Base-by-base conservation (phyloP, 2,113 vertebrate genomes). In the Sminthopsis crassicaudata region DNA sequence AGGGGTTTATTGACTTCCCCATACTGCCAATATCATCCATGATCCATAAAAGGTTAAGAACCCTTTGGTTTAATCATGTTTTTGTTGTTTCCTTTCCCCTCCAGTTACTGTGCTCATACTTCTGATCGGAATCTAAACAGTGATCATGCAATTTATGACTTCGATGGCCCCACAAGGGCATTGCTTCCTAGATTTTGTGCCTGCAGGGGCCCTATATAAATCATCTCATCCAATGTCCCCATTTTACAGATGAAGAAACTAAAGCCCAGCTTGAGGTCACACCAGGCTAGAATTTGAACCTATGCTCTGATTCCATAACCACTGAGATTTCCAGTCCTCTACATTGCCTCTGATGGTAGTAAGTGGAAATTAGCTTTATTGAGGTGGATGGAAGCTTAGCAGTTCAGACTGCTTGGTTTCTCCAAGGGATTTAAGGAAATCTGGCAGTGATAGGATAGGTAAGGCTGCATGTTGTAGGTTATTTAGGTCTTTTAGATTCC, bases 201-300 rank as follows among this genome's bases (percentile, higher is more conserved):
- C 42, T 42, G 1, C 1, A 42, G 2, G 9, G 36, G 22, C 11
- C 60, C 14, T 26, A 8, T 16, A 67, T 67, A 67, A 67, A 36
- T 22, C 36, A 42, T 42, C 67, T 36, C 14, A 42, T 42, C 36
- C 36, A 84, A 22, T 16, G n/a, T 84, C 57, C 91, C 27, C 0
- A 92, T 94, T 93, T 53, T n/a, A 26, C 1, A 67, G 90, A 76
- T n/a, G n/a, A 55, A 51, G 60, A 91, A 90, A 84, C 91, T 30
- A 36, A 92, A 76, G 6, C 54, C 67, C 51, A 50, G 55, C 26
- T 27, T 30, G 57, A 60, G 27, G 9, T 60, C 27, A 30, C 27
- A 60, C 55, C 30, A 94, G 50, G 50, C 19, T 8, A 12, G 50
- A 30, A 19, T 23, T n/a, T 91, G 48, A n/a, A 8, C 54, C 36